phyloP scores from a whole-genome alignment of 2,113 vertebrate species.

The Orientallactaga bullata region DNA sequence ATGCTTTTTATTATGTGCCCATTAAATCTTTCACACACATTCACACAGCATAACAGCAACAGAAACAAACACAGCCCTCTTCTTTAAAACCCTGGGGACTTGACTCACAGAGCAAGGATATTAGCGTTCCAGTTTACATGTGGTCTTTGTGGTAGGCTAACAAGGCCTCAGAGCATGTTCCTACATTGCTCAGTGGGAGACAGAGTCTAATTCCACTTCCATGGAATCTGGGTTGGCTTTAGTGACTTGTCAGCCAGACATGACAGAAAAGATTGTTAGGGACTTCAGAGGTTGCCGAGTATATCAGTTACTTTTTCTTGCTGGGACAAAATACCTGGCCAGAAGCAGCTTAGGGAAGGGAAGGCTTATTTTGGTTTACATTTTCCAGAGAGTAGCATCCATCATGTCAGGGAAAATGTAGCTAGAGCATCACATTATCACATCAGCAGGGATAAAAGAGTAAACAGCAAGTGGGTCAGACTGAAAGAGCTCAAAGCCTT shows the following conservation, averaged over 20 bases:
- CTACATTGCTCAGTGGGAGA: background rate
- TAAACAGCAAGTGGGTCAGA: too few species aligned
- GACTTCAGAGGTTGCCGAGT: background rate
- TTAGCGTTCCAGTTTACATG: background rate
- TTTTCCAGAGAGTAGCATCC: too few species aligned
- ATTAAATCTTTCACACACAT: background rate
- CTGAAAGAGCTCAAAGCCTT: too few species aligned
- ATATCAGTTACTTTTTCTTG: too few species aligned
- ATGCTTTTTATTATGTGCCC: constrained; percentile 30
- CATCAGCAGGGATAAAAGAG: too few species aligned
- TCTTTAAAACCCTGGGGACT: background rate
- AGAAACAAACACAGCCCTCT: background rate
- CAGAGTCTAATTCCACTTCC: background rate
- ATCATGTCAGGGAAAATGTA: too few species aligned
- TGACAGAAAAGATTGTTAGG: background rate
- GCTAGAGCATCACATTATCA: too few species aligned
- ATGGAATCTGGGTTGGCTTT: background rate
- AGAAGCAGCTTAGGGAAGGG: too few species aligned
- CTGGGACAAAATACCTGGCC: too few species aligned
- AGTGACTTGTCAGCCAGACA: background rate
- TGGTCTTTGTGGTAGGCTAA: background rate
- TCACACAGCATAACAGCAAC: background rate
- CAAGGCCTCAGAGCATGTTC: background rate
- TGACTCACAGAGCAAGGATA: background rate
- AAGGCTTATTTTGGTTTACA: too few species aligned